Evolutionary conservation across 2,797 vertebrate species (phyloP), one percentile per base, ranked within the genome.

Genomic region (Etheostoma perlongum): DNA sequence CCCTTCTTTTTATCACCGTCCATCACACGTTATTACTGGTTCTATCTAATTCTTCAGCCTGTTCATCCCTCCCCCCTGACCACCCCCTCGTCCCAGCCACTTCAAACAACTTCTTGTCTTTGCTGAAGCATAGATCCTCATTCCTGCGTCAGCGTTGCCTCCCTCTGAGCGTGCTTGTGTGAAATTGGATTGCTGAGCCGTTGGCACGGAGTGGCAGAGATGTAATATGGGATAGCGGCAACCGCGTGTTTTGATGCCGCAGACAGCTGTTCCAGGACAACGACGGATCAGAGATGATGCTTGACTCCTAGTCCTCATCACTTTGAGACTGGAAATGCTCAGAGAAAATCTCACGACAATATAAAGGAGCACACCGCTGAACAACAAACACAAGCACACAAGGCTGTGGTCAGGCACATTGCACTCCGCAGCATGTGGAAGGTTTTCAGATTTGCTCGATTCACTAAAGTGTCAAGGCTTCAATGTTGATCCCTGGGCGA

Each of bases 101-200:
- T 86, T 87, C 85, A 90, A 89, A 92, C 84, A 82, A 81, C 87
- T 82, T 88, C 87, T 83, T 53, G 90, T 88, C 92, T 91, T 90
- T 84, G 85, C 67, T 75, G 78, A 85, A 83, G 86, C 82, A 78
- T 57, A 85, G 87, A 90, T 91, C 83, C 83, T 91, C 82, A 84
- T 86, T 79, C 83, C 88, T 60, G 71, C 86, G 70, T 87, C 81
- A 84, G 85, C 67, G 33, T 64, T 48, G 85, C 84, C 81, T 86
- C 84, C 82, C 79, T 86, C 87, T 72, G 92, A 91, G 93, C 89
- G 85, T 36, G 86, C 88, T 78, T 91, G 93, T 95, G 93, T 95
- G 93, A 94, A 95, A 95, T 95, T 95, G 94, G 93, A 95, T 95
- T 93, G 93, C 91, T 93, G 93, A 95, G 94, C 87, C 88, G 88